Conservation (phyloP, 1,140 invertebrate species). For the Brachionus manjavacas region DNA sequence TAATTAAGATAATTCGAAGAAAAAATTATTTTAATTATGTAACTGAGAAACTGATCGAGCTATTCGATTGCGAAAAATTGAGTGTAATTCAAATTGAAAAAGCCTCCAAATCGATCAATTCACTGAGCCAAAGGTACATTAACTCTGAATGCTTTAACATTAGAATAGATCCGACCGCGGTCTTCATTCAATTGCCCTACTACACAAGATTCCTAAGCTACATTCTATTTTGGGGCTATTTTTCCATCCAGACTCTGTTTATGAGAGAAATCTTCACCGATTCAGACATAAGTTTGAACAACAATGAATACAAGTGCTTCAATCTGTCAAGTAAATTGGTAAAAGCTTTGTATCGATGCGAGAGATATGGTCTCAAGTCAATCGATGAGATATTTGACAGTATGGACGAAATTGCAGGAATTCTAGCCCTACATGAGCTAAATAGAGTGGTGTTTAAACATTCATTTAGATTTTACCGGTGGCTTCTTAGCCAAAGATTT, state of each 20-base stretch:
- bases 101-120: neutral
- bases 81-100: neutral
- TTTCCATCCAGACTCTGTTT: conserved; percentile 32
- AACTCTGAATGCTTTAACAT: conserved; percentile 15
- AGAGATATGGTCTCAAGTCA: conserved; percentile 26
- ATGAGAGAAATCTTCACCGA: conserved; percentile 24
- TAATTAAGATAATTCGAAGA: neutral
- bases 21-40: neutral
- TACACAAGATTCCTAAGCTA: conserved; percentile 23
- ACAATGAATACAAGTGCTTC: conserved; percentile 1
- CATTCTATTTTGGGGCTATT: conserved; percentile 39
- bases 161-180: neutral
- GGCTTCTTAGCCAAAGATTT: neutral
- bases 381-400: conserved; percentile 28
- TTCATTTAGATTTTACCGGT: neutral
- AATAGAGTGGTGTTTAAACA: neutral
- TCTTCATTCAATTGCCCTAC: conserved; percentile 23
- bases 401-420: conserved; percentile 32
- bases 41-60: conserved; percentile 9
- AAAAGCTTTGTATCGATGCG: conserved; percentile 25
- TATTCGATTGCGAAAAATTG: conserved; percentile 17
- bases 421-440: neutral
- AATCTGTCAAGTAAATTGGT: conserved; percentile 10
- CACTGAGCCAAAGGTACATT: neutral
- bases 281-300: neutral